Conservation (phyloP, 2,888 invertebrate species). For the Standfussiana lucernea region DNA sequence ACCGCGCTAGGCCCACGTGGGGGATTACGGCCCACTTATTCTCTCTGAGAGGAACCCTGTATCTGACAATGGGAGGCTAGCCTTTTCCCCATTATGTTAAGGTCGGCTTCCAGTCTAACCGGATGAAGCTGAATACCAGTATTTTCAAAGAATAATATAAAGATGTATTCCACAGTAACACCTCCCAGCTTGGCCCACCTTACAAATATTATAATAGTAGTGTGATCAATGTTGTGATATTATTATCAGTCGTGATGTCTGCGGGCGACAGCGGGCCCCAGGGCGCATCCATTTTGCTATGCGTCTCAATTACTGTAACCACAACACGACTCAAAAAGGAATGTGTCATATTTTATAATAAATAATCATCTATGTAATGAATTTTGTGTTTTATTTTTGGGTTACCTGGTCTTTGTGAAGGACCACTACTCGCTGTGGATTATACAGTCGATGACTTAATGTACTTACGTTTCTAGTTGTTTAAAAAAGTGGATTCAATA, state of each 20-base stretch:
- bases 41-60: too few species aligned
- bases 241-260: conserved; percentile 65
- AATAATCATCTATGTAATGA: conserved; percentile 90
- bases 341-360: conserved; percentile 91
- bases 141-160: too few species aligned
- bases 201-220: conserved; percentile 66
- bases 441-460: neutral
- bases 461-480: too few species aligned
- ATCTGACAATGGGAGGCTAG: too few species aligned
- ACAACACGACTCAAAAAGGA: conserved; percentile 89
- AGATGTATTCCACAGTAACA: neutral
- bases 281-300: conserved; percentile 85
- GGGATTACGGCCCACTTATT: too few species aligned
- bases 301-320: conserved; percentile 87
- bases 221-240: conserved; percentile 83
- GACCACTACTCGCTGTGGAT: neutral
- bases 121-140: too few species aligned
- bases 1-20: too few species aligned
- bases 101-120: too few species aligned
- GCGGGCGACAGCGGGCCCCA: conserved; percentile 73
- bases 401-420: neutral
- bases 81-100: too few species aligned
- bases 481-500: too few species aligned
- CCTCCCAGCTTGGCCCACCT: conserved; percentile 37
- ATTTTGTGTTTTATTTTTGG: conserved; percentile 74